These are phyloP conservation scores for Hylomyscus alleni DNA, from an alignment of 2,797 vertebrate genomes.

Conservation along the genomic window DNA sequence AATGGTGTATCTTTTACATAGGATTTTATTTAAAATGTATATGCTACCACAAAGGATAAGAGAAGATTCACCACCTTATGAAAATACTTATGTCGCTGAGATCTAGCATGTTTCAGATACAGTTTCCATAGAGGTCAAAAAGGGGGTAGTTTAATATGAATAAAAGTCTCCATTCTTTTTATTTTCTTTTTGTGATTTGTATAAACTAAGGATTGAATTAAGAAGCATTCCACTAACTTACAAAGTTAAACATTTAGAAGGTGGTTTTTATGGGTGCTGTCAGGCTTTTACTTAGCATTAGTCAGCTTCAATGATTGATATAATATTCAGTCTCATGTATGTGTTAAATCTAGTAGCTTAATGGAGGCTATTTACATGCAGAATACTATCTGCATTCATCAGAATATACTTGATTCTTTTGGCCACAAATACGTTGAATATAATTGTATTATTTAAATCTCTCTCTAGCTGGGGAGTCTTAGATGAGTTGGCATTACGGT, in stretches of 20 bases:
- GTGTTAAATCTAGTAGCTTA: conserved; percentile 41
- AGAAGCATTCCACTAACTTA: conserved; percentile 42
- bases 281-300: conserved; percentile 54
- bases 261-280: conserved; percentile 70
- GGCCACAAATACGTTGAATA: conserved; percentile 43
- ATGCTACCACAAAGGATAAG: conserved; percentile 7
- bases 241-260: conserved; percentile 57
- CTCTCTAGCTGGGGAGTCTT: conserved; percentile 14
- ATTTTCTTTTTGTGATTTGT: not conserved
- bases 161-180: conserved; percentile 30
- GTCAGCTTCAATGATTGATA: conserved; percentile 8
- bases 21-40: conserved; percentile 38
- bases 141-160: conserved; percentile 12
- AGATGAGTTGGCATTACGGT: not conserved
- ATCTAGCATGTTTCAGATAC: not conserved
- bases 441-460: conserved; percentile 50
- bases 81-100: conserved; percentile 25
- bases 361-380: conserved; percentile 36
- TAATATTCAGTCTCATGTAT: conserved; percentile 49
- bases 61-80: conserved; percentile 28
- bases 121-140: conserved; percentile 20
- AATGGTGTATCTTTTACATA: conserved; percentile 49
- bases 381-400: not conserved
- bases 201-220: conserved; percentile 64
- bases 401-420: conserved; percentile 62